phyloP scores from a whole-genome alignment of 2,888 invertebrate species.

The Pteria penguin region DNA sequence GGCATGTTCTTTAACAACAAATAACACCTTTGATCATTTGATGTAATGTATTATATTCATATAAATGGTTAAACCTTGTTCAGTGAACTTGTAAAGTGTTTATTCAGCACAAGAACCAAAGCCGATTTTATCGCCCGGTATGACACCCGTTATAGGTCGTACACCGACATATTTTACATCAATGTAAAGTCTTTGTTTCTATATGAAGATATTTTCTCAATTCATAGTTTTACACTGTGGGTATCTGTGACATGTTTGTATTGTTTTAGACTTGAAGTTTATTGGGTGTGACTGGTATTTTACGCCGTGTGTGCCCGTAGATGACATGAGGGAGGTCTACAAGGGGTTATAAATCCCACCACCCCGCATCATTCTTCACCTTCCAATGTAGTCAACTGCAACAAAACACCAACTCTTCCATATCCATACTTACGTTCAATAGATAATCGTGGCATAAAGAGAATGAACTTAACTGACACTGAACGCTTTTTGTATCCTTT shows the following conservation, averaged over 20 bases:
- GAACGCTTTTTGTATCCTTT: background rate
- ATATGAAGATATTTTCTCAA: too few relatives aligned
- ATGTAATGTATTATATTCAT: too few relatives aligned
- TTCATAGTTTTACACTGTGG: background rate
- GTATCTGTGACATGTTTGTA: background rate
- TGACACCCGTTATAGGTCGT: too few relatives aligned
- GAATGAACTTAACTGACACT: background rate
- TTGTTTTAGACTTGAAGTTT: background rate
- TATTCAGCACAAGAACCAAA: too few relatives aligned
- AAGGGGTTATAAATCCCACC: background rate
- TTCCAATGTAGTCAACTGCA: background rate
- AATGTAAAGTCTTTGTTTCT: too few relatives aligned
- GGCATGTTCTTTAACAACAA: too few relatives aligned
- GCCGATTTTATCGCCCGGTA: too few relatives aligned
- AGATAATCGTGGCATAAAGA: background rate
- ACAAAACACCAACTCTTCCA: background rate
- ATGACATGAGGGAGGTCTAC: background rate
- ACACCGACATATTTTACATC: too few relatives aligned
- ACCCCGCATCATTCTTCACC: background rate
- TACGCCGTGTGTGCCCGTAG: background rate
- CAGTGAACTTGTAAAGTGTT: background rate
- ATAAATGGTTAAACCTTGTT: too few relatives aligned
- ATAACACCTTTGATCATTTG: too few relatives aligned
- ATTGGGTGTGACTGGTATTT: background rate
- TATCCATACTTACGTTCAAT: background rate